Conservation (phyloP, 53 echinoderm and acorn worm genomes). For the Apostichopus leukothele region DNA sequence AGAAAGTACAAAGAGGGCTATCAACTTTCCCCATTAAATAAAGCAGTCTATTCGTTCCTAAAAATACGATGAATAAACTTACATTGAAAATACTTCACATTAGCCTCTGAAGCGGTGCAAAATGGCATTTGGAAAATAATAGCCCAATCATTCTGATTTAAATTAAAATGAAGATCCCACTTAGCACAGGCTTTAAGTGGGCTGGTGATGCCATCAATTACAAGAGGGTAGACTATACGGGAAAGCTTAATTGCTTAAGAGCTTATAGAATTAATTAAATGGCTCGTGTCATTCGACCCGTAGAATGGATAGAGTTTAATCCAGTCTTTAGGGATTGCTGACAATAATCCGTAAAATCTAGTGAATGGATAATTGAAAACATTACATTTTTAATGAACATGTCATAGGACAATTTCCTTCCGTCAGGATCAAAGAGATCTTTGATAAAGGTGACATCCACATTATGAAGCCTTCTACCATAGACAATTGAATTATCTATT, state of each 20-base stretch:
- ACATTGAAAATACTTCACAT: background rate
- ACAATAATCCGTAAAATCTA: background rate
- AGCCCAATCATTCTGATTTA: background rate
- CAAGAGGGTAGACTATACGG: background rate
- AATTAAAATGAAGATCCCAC: background rate
- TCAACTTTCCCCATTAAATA: background rate
- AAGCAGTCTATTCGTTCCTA: slow-evolving; percentile 1
- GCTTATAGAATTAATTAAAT: too few species aligned
- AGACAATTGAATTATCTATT: background rate
- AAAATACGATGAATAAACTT: background rate
- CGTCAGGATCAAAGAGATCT: background rate
- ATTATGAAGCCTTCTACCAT: background rate
- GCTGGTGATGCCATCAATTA: background rate
- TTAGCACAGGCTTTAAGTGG: background rate
- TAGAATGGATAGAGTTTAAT: background rate
- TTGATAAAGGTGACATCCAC: background rate
- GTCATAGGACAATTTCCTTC: background rate
- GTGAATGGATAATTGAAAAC: background rate
- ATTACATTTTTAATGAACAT: background rate
- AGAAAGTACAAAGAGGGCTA: background rate
- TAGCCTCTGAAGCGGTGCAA: background rate
- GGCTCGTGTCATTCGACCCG: background rate
- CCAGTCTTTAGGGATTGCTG: background rate
- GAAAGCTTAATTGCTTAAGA: too few species aligned
- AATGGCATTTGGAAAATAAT: background rate